Base-by-base conservation (phyloP, 2,797 vertebrate species). In the Ctenopoma multispine region DNA sequence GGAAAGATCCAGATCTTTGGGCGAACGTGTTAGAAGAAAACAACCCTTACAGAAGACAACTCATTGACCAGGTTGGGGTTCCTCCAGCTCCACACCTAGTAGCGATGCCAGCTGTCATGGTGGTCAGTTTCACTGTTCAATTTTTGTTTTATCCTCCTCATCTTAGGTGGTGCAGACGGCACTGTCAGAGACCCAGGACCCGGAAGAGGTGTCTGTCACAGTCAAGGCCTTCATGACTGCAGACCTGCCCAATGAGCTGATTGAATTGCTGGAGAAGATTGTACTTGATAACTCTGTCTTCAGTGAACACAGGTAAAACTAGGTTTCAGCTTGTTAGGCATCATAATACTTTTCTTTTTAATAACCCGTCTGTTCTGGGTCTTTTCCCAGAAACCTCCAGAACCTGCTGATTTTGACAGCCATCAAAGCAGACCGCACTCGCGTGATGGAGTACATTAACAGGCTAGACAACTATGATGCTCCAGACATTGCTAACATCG, bases 361-460 rank as follows among this genome's bases (percentile, higher is more conserved):
- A n/a, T 36, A n/a, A 71, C 58, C 14, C 2, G 4, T 23, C 40
- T 8, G 11, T 48, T 48, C 20, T 48, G n/a, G n/a, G 8, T 62
- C 9, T 44, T 54, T 62, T 71, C 7, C 77, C 72, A 98, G 97
- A 91, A 98, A 97, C 81, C 95, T 98, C 21, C 97, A 98, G 90
- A 98, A 98, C 70, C 93, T 98, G 48, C 90, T 98, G 75, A 97
- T 98, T 76, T 82, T 98, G 85, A 97, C 97, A 0, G 96, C 97
- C 79, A 97, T 98, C 84, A 97, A 97, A 88, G 96, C 96, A 1
- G 96, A 97, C 88, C 95, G 92, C 47, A 96, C 96, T 0, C 94
- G 96, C 0, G 96, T 98, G 50, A 98, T 97, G 96, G 96, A 97
- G 57, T 97, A 97, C 75, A 95, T 98, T 60, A 97, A 94, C 84